These are phyloP conservation scores for Hirtodrosophila alboralis DNA, from an alignment of 2,888 invertebrate species.

Conservation along the genomic window DNA sequence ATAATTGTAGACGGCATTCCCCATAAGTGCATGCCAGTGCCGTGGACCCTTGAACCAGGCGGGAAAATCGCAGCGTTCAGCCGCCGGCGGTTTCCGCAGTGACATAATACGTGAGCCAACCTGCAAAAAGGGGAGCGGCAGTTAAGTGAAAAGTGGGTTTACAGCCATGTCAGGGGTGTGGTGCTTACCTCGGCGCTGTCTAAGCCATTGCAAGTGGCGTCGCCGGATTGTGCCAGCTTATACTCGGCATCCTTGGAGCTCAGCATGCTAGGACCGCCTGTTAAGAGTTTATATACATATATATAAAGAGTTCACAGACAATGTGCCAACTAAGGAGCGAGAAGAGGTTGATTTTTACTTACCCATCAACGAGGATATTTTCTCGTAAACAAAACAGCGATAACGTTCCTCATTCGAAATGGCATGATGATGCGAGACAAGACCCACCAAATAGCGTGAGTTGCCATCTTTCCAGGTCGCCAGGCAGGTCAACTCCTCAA, in stretches of 20 bases:
- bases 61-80: constrained; percentile 91
- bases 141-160: constrained; percentile 52
- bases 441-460: constrained; percentile 94
- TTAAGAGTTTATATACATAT: constrained; percentile 45
- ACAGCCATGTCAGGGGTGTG: constrained; percentile 16
- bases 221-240: constrained; percentile 94
- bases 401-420: constrained; percentile 96
- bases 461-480: constrained; percentile 98
- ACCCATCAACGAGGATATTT: constrained; percentile 87
- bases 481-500: constrained; percentile 95
- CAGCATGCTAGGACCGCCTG: constrained; percentile 82
- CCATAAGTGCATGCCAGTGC: constrained; percentile 96
- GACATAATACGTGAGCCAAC: constrained; percentile 85
- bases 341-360: constrained; percentile 67
- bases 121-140: constrained; percentile 55
- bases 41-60: constrained; percentile 92
- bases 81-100: constrained; percentile 83
- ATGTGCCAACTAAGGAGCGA: constrained; percentile 36
- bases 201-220: constrained; percentile 96
- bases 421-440: constrained; percentile 94
- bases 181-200: constrained; percentile 91
- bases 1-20: constrained; percentile 93
- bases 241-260: constrained; percentile 88
- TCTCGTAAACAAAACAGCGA: constrained; percentile 97
- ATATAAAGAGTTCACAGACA: constrained; percentile 42